These are phyloP conservation scores for Talpa occidentalis DNA, from an alignment of 2,113 vertebrate species.

Conservation along the genomic window DNA sequence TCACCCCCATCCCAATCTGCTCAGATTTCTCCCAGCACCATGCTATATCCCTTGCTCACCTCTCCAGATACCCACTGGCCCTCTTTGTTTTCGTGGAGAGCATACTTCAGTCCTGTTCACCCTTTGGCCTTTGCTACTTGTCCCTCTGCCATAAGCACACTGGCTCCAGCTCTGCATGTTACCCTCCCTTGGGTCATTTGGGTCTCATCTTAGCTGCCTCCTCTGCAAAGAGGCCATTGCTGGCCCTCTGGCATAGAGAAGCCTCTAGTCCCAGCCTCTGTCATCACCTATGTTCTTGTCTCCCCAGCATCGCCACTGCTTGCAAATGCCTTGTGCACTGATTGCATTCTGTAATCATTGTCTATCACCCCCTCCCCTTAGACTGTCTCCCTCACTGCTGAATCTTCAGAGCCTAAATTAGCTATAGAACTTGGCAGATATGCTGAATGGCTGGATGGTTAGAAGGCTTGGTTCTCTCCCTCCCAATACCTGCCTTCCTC, in stretches of 20 bases:
- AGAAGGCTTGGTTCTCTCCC: background rate
- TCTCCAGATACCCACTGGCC: background rate
- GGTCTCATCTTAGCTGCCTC: too few species aligned
- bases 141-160: background rate
- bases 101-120: too few species aligned
- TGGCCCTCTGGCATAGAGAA: background rate
- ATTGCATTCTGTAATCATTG: background rate
- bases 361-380: background rate
- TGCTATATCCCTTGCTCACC: too few species aligned
- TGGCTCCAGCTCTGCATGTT: background rate
- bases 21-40: background rate
- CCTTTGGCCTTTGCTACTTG: too few species aligned
- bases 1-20: background rate
- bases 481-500: too few species aligned
- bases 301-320: too few species aligned
- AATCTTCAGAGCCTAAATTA: background rate
- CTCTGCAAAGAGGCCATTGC: background rate
- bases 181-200: background rate
- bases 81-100: background rate
- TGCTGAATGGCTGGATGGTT: background rate
- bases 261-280: background rate
- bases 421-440: background rate
- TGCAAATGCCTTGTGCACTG: background rate
- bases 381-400: background rate
- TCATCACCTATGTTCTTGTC: background rate